Base-by-base conservation (phyloP, 2,888 invertebrate species). In the Cepaea hortensis region DNA sequence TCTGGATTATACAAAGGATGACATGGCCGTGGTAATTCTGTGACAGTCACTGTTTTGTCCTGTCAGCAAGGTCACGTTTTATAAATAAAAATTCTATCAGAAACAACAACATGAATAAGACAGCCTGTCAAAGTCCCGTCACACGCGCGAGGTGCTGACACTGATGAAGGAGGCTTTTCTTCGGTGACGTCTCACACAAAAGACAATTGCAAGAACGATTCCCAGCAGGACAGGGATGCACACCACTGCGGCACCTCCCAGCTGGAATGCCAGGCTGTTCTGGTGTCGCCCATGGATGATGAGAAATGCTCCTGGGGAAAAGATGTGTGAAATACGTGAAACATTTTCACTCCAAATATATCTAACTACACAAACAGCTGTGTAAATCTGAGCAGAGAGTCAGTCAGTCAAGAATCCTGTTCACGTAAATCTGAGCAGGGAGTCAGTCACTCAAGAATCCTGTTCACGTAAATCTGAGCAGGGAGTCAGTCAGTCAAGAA, bases 231-330 rank as follows among this genome's bases (percentile, higher is more conserved):
- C 79, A 46, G 88, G 88, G 61, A 88, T 75, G 77, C 87, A 88
- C 15, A 88, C 87, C 13, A 88, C 88, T 3, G 85, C 81, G 18
- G 87, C 86, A 3, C 88, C 88, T 2, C 88, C 88, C 7, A 88
- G 79, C 85, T 87, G 84, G 85, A 87, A 87, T 55, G 86, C 87
- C 46, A 88, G 75, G 84, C 80, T 70, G 76, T 87, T 50, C 70
- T 77, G 81, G 20, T 87, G 84, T n/a, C 86, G 87, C 15, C 88
- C 88, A 84, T 87, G 86, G 62, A 88, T 88, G 82, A 88, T 88
- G 35, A 88, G 86, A 68, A 88, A 88, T 48, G 88, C 87, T 35
- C 88, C 88, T 88, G 86, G 1, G 68, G 85, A 76, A 72, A 50
- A 76, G 80, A 20, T 50, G 55, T 55, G 55, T 55, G 55, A 6